These are phyloP conservation scores for Poeciliopsis infans DNA, from an alignment of 2,797 vertebrate species.

Conservation along the genomic window DNA sequence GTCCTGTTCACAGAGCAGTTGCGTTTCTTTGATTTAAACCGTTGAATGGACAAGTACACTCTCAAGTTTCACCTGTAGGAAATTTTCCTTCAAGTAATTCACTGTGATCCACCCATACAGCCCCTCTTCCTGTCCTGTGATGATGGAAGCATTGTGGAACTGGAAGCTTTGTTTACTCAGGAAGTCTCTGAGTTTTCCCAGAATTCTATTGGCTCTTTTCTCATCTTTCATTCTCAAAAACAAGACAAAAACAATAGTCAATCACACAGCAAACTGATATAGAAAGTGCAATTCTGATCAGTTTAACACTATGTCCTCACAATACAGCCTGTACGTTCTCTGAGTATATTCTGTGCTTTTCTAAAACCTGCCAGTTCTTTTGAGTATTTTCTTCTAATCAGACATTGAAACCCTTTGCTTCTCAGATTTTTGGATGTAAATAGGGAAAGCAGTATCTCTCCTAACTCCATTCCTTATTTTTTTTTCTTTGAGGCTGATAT, in stretches of 20 bases:
- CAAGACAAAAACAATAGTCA: not conserved
- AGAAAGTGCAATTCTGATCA: not conserved
- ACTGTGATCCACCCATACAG: slow-evolving; percentile 97
- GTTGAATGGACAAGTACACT: not conserved
- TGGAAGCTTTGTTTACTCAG: slow-evolving; percentile 87
- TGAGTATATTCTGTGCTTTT: not conserved
- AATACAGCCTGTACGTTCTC: not conserved
- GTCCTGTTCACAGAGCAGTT: not conserved
- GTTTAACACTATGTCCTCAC: no score
- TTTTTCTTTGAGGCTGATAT: no score
- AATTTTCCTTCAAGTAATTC: slow-evolving; percentile 97
- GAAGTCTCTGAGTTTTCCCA: slow-evolving; percentile 84
- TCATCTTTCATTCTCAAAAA: slow-evolving; percentile 82
- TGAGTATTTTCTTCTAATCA: not conserved
- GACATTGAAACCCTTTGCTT: not conserved
- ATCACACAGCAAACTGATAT: not conserved
- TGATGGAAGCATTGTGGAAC: slow-evolving; percentile 91
- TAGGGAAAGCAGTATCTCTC: not conserved
- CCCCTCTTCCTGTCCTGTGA: slow-evolving; percentile 93
- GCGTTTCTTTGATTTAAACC: not conserved
- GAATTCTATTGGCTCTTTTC: slow-evolving; percentile 81
- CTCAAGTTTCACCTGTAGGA: slow-evolving; percentile 84
- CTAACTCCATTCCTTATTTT: not conserved
- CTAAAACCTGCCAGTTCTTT: not conserved
- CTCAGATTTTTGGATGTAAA: not conserved